phyloP scores from a whole-genome alignment of 2,797 vertebrate genomes.

The Otolemur crassicaudatus region DNA sequence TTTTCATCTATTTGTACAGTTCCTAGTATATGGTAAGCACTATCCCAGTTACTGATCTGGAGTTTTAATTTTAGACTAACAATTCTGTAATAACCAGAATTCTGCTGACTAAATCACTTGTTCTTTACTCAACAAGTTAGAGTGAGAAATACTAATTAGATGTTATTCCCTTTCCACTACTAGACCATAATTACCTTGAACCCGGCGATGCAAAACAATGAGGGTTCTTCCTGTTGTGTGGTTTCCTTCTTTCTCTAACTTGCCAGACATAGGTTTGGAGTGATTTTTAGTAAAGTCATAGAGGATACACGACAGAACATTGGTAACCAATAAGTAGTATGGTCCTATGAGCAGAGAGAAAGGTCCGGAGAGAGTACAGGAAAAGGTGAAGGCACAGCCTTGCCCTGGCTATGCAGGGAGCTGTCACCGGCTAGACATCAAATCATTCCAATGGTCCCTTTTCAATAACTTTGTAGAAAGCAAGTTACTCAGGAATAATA shows the following conservation, averaged over 20 bases:
- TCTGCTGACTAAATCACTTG: slow-evolving; percentile 17
- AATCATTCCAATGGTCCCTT: background rate
- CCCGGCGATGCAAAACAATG: slow-evolving; percentile 8
- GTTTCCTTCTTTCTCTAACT: background rate
- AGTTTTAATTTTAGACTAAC: slow-evolving; percentile 25
- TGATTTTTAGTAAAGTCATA: background rate
- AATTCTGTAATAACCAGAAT: background rate
- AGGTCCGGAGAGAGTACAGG: background rate
- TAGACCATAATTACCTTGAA: slow-evolving; percentile 54
- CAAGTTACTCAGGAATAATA: background rate
- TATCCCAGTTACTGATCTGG: background rate
- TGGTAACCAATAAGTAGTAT: background rate
- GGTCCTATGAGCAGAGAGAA: background rate
- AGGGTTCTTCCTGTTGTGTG: slow-evolving; percentile 35
- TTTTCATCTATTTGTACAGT: background rate
- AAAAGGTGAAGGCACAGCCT: background rate
- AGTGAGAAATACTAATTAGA: slow-evolving; percentile 54
- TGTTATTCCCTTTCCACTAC: slow-evolving; percentile 17
- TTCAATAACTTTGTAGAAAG: background rate
- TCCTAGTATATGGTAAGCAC: background rate
- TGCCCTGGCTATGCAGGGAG: background rate
- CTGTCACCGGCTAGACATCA: background rate
- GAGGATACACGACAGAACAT: background rate
- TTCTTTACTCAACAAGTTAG: slow-evolving; percentile 5
- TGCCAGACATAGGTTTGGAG: background rate